A percentile compares a stretch with the other conserved stretches of the same genome.
Evolutionary conservation across 2,797 vertebrate genomes (phyloP).

Genomic region (Alfaro cultratus): DNA sequence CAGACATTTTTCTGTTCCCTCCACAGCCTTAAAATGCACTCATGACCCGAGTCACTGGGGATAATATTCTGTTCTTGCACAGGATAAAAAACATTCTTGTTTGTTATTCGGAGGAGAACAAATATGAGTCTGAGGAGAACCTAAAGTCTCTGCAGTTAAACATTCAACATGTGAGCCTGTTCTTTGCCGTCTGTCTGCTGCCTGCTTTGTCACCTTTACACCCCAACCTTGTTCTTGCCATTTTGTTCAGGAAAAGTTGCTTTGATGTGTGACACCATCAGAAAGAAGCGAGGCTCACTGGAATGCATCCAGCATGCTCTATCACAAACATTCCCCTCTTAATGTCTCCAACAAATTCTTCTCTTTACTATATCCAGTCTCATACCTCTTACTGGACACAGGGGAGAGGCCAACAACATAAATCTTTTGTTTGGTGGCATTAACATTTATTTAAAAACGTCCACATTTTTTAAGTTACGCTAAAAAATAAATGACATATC

Average conservation of each 20-base stretch:
- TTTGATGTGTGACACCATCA: neutral
- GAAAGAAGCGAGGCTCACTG: neutral
- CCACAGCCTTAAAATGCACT: neutral
- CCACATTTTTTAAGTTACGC: neutral
- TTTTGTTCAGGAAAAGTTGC: neutral
- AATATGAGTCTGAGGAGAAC: neutral
- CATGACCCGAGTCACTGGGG: neutral
- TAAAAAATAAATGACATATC: neutral
- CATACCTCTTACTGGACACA: neutral
- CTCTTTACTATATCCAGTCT: neutral
- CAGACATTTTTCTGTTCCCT: neutral
- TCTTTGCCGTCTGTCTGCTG: neutral
- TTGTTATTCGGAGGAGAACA: neutral
- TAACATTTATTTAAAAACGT: neutral
- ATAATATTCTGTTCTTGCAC: neutral
- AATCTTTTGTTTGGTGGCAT: neutral
- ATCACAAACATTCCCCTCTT: no score
- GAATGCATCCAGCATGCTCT: no score
- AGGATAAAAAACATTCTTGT: neutral
- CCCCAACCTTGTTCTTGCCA: neutral
- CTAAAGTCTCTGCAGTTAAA: neutral
- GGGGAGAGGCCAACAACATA: neutral
- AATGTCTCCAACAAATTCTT: neutral
- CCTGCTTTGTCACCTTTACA: constrained; percentile 3
- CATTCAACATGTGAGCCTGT: neutral